Base-by-base conservation (phyloP, 37 sponge, comb jelly and placozoan species). In the Lycopodina hypogea region DNA sequence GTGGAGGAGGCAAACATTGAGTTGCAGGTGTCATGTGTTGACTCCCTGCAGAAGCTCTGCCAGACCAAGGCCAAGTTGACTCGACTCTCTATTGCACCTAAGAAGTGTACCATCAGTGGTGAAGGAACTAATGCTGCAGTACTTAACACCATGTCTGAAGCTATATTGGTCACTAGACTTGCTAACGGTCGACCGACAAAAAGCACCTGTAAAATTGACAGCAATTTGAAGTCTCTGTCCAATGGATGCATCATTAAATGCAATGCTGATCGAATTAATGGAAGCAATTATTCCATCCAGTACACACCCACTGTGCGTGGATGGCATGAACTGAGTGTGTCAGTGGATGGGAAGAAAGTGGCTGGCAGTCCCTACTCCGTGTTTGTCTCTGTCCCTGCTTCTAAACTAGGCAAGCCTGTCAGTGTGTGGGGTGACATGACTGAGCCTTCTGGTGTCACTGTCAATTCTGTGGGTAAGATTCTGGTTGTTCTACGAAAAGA, bases 301-400 rank as follows among this genome's bases (percentile, higher is more conserved):
- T 78, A 68, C 56, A 53, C 38, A 19, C n/a, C n/a, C n/a, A 42
- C 39, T n/a, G 56, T 68, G 1, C 64, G 79, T 45, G 79, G 79
- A 8, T 7, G 56, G 28, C 79, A 78, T 52, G 52, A 67, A 7
- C 69, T 78, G 22, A 35, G 19, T 32, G 68, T 78, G 1, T 66
- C 48, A 30, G 69, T 68, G 7, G 30, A 78, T 78, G 79, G 79
- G 6, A 21, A 28, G 6, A 23, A 67, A 33, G 36, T 78, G 24
- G 38, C 38, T n/a, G 79, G 69, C 28, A 78, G 79, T 52, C 56
- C 79, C 42, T 78, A 53, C 56, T 37, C 32, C 22, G 68, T 78
- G 21, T 68, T 68, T 78, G 69, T 68, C n/a, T 51, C 42, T 33
- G 55, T 78, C 79, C 79, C 56, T 50, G 69, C 79, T 24, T 68